These are phyloP conservation scores for Leptothorax acervorum DNA, from an alignment of 2,888 invertebrate genomes.

Conservation along the genomic window DNA sequence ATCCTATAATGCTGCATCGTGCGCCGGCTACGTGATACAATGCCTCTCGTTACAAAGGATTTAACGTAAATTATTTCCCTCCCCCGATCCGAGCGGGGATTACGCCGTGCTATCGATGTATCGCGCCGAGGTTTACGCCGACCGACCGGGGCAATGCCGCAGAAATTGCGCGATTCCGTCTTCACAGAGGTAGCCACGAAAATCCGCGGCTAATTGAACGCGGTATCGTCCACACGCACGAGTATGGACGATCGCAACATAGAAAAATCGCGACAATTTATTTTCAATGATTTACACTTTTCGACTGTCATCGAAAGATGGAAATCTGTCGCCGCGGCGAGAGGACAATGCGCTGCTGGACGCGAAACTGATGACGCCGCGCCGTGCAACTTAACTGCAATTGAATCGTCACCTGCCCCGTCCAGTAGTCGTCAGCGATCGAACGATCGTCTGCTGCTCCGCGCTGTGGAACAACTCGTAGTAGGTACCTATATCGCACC, in stretches of 20 bases:
- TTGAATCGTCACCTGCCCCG: constrained; percentile 8
- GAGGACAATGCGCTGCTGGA: not conserved
- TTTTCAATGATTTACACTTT: not conserved
- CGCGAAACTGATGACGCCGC: constrained; percentile 22
- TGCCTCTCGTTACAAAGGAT: constrained; percentile 51
- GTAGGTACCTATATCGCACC: not conserved
- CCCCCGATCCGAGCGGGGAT: constrained; percentile 34
- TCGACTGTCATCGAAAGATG: not conserved
- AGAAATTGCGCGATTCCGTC: constrained; percentile 1
- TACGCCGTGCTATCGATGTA: constrained; percentile 43
- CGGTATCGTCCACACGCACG: not conserved
- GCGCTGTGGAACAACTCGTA: not conserved
- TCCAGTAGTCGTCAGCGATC: constrained; percentile 11
- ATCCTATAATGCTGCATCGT: constrained; percentile 33
- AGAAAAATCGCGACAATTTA: not conserved
- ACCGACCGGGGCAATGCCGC: constrained; percentile 1
- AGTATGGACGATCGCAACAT: not conserved
- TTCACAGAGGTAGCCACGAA: not conserved
- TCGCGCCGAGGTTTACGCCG: constrained; percentile 27
- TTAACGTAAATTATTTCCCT: constrained; percentile 52
- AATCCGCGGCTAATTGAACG: not conserved
- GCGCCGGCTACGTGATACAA: constrained; percentile 11
- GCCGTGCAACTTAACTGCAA: constrained; percentile 8
- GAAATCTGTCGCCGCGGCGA: not conserved
- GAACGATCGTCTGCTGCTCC: constrained; percentile 1